Evolutionary conservation across 1,140 invertebrate species (phyloP).

Genomic region (Zaprionus africanus): DNA sequence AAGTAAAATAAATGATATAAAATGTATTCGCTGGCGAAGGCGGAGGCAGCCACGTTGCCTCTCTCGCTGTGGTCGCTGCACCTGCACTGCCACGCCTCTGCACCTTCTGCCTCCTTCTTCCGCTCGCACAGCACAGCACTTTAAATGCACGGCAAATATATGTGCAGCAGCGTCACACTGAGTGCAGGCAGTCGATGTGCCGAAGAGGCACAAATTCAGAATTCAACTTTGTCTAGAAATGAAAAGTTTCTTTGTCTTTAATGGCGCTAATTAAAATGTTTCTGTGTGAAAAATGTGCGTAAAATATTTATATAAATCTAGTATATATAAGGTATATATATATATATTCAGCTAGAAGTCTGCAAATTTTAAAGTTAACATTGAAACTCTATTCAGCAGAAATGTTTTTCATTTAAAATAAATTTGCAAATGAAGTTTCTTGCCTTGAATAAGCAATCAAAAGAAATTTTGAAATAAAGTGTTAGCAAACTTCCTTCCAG

Average conservation of each 20-base stretch:
- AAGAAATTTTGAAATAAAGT: neutral
- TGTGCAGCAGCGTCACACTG: constrained; percentile 40
- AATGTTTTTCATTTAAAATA: too few species aligned
- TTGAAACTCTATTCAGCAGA: too few species aligned
- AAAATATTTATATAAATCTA: too few species aligned
- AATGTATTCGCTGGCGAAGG: constrained; percentile 56
- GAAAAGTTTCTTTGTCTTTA: neutral
- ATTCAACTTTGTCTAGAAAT: neutral
- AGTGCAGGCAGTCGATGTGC: neutral
- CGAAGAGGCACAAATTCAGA: neutral
- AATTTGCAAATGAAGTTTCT: too few species aligned
- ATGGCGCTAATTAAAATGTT: too few species aligned
- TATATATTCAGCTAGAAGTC: neutral
- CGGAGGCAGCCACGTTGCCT: constrained; percentile 22
- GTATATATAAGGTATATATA: too few species aligned
- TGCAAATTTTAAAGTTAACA: neutral
- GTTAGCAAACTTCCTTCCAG: neutral
- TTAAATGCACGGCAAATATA: constrained; percentile 71
- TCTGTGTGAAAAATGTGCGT: too few species aligned
- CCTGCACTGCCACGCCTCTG: constrained; percentile 4
- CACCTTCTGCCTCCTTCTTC: neutral
- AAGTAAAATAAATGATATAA: constrained; percentile 72
- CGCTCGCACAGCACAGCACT: constrained; percentile 25
- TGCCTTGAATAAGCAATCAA: too few species aligned
- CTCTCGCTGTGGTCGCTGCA: constrained; percentile 55